Percentiles rank a stretch among this genome's conserved stretches.
Evolutionary conservation across 2,113 vertebrate genomes (phyloP).

Genomic region (Brachirus orientalis): DNA sequence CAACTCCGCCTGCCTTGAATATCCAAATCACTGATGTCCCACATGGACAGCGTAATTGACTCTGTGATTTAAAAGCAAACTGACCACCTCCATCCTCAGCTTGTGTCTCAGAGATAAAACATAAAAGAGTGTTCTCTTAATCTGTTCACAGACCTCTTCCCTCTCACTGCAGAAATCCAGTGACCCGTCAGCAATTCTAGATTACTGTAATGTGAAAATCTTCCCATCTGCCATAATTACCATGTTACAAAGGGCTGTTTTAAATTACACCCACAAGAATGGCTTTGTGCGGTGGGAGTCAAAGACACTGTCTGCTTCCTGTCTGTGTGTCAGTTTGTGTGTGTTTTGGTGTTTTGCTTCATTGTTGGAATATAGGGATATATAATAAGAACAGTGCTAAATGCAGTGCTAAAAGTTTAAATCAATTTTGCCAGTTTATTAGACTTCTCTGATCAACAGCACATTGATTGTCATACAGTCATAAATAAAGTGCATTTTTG

Average conservation of each 20-base stretch:
- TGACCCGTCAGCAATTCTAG: slow-evolving; percentile 76
- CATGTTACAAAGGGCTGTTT: slow-evolving; percentile 66
- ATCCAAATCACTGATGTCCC: slow-evolving; percentile 76
- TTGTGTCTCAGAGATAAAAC: slow-evolving; percentile 82
- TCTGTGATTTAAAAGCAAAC: slow-evolving; percentile 78
- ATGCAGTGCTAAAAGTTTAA: too few relatives aligned
- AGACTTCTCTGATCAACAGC: background rate
- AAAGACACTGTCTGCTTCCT: slow-evolving; percentile 11
- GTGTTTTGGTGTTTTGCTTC: slow-evolving; percentile 3
- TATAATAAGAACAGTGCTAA: too few relatives aligned
- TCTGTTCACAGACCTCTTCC: slow-evolving; percentile 66
- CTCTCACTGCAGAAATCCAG: slow-evolving; percentile 60
- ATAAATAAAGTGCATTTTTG: background rate
- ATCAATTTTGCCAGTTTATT: too few relatives aligned
- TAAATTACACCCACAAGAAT: slow-evolving; percentile 72
- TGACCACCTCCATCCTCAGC: slow-evolving; percentile 61
- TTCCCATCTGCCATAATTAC: slow-evolving; percentile 77
- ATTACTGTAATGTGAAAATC: slow-evolving; percentile 77
- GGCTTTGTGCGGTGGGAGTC: slow-evolving; percentile 57
- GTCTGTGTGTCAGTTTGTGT: slow-evolving; percentile 15
- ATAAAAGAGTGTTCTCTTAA: slow-evolving; percentile 80
- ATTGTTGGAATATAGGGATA: background rate
- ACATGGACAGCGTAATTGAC: slow-evolving; percentile 82
- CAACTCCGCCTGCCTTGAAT: slow-evolving; percentile 66
- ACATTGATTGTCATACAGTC: background rate